Base-by-base conservation (phyloP, 1,140 invertebrate genomes). In the Amyelois transitella region DNA sequence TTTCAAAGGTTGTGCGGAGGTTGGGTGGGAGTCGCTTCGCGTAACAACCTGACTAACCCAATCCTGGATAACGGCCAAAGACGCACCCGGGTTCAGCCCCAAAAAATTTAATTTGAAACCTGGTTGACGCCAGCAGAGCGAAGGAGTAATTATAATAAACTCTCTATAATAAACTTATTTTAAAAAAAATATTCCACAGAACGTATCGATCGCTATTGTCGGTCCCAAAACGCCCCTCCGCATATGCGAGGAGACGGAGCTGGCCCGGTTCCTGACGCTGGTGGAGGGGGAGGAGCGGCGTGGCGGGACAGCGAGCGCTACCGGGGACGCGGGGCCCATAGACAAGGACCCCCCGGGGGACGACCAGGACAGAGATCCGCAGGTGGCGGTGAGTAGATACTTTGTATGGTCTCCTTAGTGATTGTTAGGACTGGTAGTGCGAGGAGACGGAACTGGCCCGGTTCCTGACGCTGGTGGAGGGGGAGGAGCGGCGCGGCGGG, bases 121-220 rank as follows among this genome's bases (percentile, higher is more conserved):
- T n/a, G n/a, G n/a, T n/a, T n/a, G n/a, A n/a, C n/a, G n/a, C n/a
- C n/a, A n/a, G n/a, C n/a, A n/a, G n/a, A n/a, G n/a, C n/a, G n/a
- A n/a, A n/a, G n/a, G n/a, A n/a, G n/a, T n/a, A n/a, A n/a, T n/a
- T n/a, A n/a, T n/a, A n/a, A n/a, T n/a, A n/a, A n/a, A n/a, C n/a
- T n/a, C n/a, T n/a, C n/a, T n/a, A n/a, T n/a, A n/a, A n/a, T n/a
- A n/a, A n/a, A n/a, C n/a, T n/a, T n/a, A n/a, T n/a, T n/a, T n/a
- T n/a, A n/a, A n/a, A n/a, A n/a, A n/a, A n/a, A 32, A 18, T 52
- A 21, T 20, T 50, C 12, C 83, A 2, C 81, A 96, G 94, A 98
- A 98, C 85, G 96, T 98, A 43, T 98, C 96, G 0, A 94, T 99
- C 71, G 96, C 94, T 0, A 91, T 98, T 65, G 96, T 98, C 14